Evolutionary conservation across 2,797 vertebrate species (phyloP).

Genomic region (Parambassis ranga): DNA sequence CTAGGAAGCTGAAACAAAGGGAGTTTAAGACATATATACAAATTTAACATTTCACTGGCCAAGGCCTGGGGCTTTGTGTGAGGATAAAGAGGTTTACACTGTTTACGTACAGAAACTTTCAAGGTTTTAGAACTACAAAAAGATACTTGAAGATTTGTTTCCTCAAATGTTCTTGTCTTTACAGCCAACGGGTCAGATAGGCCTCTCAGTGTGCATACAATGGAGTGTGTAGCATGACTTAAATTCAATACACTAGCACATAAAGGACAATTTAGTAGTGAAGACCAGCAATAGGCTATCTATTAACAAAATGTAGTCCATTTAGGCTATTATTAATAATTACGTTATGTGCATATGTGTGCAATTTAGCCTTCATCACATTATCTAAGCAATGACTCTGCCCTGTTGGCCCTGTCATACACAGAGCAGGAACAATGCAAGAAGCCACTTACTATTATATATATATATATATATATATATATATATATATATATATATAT

Average conservation of each 20-base stretch:
- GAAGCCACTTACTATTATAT: not conserved
- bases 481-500: constrained; percentile 7
- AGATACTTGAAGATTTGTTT: too few species aligned
- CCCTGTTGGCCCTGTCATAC: not conserved
- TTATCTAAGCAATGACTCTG: too few species aligned
- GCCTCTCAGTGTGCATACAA: too few species aligned
- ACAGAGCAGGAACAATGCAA: constrained; percentile 15
- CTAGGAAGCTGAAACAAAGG: constrained; percentile 2
- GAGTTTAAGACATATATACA: not conserved
- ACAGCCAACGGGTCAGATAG: too few species aligned
- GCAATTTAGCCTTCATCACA: constrained; percentile 1
- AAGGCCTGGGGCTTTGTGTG: not conserved
- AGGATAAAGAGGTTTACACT: not conserved
- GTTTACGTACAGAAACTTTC: not conserved
- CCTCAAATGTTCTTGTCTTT: not conserved
- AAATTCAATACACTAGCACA: too few species aligned
- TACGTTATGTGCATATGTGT: constrained; percentile 4
- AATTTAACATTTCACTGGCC: not conserved
- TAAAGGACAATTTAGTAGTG: too few species aligned
- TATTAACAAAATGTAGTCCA: not conserved
- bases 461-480: constrained; percentile 7
- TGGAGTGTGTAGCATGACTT: too few species aligned
- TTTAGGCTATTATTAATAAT: constrained; percentile 6
- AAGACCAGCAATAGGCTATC: not conserved
- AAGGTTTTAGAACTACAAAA: constrained; percentile 2